Evolutionary conservation across 2,888 invertebrate genomes (phyloP).

Genomic region (Troglohyphantes excavatus): DNA sequence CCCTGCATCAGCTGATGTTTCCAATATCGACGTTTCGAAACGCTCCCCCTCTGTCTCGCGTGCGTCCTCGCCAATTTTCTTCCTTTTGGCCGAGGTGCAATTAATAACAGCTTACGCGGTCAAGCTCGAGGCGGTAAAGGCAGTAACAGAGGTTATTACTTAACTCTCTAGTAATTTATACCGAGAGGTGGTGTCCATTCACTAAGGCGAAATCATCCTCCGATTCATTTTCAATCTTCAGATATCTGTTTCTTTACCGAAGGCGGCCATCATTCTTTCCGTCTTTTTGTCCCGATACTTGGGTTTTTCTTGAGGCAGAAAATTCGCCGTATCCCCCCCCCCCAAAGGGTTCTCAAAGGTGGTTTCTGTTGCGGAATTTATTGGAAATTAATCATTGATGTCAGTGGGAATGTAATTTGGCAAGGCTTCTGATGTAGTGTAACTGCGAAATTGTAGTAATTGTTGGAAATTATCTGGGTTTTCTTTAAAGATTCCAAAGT

Average conservation of each 20-base stretch:
- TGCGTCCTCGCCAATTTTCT: constrained; percentile 66
- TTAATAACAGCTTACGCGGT: constrained; percentile 75
- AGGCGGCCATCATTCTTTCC: constrained; percentile 21
- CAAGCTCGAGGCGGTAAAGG: constrained; percentile 46
- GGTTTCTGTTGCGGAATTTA: constrained; percentile 25
- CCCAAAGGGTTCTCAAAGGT: constrained; percentile 7
- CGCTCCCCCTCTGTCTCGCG: constrained; percentile 9
- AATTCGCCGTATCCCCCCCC: constrained; percentile 28
- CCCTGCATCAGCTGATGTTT: constrained; percentile 35
- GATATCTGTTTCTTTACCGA: constrained; percentile 46
- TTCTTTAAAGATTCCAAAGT: no score
- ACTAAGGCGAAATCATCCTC: constrained; percentile 34
- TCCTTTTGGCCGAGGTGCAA: constrained; percentile 28
- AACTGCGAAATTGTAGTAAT: background rate
- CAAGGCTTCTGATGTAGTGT: background rate
- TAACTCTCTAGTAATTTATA: constrained; percentile 59
- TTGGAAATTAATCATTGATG: constrained; percentile 43
- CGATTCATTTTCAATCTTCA: constrained; percentile 64
- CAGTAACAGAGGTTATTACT: constrained; percentile 73
- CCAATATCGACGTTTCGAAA: constrained; percentile 64
- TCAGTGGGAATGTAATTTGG: background rate
- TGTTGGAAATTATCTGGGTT: background rate
- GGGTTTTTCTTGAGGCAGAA: constrained; percentile 48
- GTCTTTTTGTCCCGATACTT: background rate
- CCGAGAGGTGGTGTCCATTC: constrained; percentile 54